Conservation (phyloP, 2,888 invertebrate genomes). For the Eutolmus rufibarbis region DNA sequence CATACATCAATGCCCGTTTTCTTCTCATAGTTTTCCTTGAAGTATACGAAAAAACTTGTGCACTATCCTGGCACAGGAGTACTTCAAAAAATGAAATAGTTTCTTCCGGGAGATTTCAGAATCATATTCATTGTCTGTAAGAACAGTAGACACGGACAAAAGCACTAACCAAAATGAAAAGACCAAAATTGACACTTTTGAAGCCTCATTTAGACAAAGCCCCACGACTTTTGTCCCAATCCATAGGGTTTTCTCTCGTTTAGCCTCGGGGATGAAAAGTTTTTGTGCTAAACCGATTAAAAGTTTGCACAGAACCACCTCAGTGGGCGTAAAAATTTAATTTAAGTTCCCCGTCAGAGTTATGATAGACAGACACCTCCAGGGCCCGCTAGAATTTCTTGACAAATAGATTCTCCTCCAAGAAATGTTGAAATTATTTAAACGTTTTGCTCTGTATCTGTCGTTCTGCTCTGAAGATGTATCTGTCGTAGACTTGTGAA, state of each 20-base stretch:
- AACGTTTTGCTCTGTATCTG: not conserved
- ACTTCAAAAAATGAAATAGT: not conserved
- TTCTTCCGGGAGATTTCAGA: not conserved
- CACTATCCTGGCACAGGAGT: not conserved
- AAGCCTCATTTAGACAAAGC: constrained; percentile 17
- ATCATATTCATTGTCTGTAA: constrained; percentile 1
- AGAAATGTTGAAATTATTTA: not conserved
- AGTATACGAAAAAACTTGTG: not conserved
- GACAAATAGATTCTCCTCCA: not conserved
- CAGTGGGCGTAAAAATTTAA: constrained; percentile 14
- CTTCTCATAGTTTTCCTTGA: not conserved
- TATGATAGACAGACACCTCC: not conserved
- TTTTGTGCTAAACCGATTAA: constrained; percentile 16
- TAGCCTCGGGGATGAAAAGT: not conserved
- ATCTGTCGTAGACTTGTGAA: not conserved
- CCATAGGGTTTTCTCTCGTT: not conserved
- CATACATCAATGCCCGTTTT: not conserved
- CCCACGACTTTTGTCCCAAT: not conserved
- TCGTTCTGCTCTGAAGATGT: not conserved
- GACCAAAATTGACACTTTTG: constrained; percentile 17
- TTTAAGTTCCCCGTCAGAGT: not conserved
- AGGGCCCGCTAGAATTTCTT: not conserved
- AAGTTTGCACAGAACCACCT: constrained; percentile 12
- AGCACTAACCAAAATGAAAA: not conserved
- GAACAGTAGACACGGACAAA: not conserved